Evolutionary conservation across 2,797 vertebrate genomes (phyloP).

Genomic region (Macropodus opercularis): DNA sequence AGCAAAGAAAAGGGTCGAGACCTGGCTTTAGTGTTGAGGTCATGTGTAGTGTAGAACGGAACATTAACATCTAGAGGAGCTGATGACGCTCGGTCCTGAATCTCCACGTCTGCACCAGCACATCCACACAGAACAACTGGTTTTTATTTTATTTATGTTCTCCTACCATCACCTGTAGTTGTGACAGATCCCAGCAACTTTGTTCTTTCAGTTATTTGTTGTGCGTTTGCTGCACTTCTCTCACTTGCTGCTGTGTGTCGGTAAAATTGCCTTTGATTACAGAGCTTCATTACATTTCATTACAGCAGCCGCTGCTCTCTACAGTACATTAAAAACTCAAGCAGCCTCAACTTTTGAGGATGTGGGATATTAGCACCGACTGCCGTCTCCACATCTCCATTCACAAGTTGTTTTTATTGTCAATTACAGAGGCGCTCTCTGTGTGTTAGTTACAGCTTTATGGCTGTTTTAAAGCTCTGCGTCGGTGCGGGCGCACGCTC

Average conservation of each 20-base stretch:
- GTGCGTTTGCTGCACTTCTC: conserved; percentile 24
- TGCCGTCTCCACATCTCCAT: conserved; percentile 60
- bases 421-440: conserved; percentile 62
- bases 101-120: too few species aligned
- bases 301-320: conserved; percentile 63
- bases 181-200: too few species aligned
- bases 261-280: conserved; percentile 70
- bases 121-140: too few species aligned
- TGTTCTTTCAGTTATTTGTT: conserved; percentile 19
- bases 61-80: too few species aligned
- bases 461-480: conserved; percentile 54
- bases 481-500: conserved; percentile 26
- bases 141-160: too few species aligned
- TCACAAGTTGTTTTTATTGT: conserved; percentile 74
- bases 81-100: too few species aligned
- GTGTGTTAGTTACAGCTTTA: conserved; percentile 69
- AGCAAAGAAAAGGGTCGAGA: background rate
- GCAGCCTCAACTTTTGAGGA: conserved; percentile 69
- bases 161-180: too few species aligned
- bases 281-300: conserved; percentile 74
- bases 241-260: conserved; percentile 24
- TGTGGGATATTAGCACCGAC: conserved; percentile 68
- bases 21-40: background rate
- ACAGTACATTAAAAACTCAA: conserved; percentile 77
- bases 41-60: background rate